Evolutionary conservation across 1,140 invertebrate genomes (phyloP), one percentile per base, ranked within the genome.

Genomic region (Octopus sinensis): DNA sequence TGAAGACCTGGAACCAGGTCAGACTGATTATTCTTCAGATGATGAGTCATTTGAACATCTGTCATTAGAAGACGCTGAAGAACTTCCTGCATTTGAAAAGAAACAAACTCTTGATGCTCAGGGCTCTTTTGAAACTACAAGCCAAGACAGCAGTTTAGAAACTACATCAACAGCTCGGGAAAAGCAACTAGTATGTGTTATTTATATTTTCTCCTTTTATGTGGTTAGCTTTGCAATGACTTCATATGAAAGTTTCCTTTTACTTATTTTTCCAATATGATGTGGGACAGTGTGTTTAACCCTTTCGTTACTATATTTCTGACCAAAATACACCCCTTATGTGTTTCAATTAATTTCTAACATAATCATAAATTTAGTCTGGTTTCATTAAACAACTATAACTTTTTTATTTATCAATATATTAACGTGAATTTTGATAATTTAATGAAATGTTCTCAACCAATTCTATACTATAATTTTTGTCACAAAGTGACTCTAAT

Each of bases 101-200:
- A 81, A 83, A 52, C 9, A 23, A 13, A 81, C 81, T 68, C 85
- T 87, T 80, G 84, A 85, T 75, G 73, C 77, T 12, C 77, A 80
- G 13, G 79, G 78, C 7, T 75, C 79, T 12, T 84, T 84, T n/a
- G 87, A 90, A 9, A 87, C 84, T 51, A 84, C 86, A 5, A 88
- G 88, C 6, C 96, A 97, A 89, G 95, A 96, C 75, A 82, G 87
- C 51, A 86, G 85, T 83, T 86, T 85, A 71, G 88, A 88, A 43
- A 87, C 85, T 78, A 80, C 84, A 17, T 87, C 86, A 30, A 87
- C 86, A 30, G 85, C 86, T 7, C 86, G 84, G 68, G 86, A 86
- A 52, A 87, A 85, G 82, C 86, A 88, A 82, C 82, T 85, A 82
- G 88, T 89, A 76, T 82, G 80, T 79, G 9, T 62, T 43, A 43